A percentile compares a stretch with the other conserved stretches of the same genome.
phyloP scores from a whole-genome alignment of 1,140 invertebrate species.

The Heterodera schachtii region DNA sequence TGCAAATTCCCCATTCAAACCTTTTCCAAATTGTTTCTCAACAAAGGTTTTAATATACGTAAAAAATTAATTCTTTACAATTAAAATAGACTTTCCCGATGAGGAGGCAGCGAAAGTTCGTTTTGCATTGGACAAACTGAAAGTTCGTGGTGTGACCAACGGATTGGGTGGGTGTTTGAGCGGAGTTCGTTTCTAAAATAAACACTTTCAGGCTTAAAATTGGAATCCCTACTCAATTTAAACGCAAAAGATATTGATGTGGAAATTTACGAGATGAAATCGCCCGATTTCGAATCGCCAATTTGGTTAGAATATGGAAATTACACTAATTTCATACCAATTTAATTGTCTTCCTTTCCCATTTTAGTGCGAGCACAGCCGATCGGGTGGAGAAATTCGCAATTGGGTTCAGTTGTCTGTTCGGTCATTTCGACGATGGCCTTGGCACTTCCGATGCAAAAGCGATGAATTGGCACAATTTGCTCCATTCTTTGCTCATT shows the following conservation, averaged over 20 bases:
- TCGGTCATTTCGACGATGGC: neutral
- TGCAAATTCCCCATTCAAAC: neutral
- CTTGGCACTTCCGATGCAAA: neutral
- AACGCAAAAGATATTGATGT: neutral
- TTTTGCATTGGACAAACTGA: neutral
- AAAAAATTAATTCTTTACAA: neutral
- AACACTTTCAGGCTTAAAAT: neutral
- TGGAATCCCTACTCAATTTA: neutral
- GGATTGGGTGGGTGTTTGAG: neutral
- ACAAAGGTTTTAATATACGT: neutral
- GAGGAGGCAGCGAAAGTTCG: neutral
- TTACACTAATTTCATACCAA: neutral
- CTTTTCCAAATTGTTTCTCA: neutral
- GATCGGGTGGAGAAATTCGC: neutral
- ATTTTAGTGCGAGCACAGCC: neutral
- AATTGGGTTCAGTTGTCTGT: neutral
- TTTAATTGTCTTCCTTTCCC: neutral
- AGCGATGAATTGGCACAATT: neutral
- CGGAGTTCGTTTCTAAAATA: neutral
- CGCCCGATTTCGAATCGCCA: neutral
- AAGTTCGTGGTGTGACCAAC: neutral
- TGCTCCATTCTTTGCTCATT: neutral
- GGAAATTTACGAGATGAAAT: neutral
- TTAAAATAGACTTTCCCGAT: neutral
- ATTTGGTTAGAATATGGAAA: neutral